These are phyloP conservation scores for Sebastiscus albofasciatus DNA, from an alignment of 2,797 vertebrate species.

Conservation along the genomic window DNA sequence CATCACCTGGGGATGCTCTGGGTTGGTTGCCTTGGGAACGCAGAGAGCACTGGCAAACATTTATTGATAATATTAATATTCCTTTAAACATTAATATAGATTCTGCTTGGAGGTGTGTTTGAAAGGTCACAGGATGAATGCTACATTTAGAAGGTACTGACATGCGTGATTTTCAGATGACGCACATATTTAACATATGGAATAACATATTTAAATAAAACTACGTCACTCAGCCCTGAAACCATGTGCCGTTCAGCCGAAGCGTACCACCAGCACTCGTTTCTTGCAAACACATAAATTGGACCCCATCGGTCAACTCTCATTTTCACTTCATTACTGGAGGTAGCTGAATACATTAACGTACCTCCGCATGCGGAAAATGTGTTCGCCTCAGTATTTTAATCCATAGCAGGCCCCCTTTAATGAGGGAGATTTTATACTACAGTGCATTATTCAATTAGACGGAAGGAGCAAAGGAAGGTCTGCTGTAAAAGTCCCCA, in stretches of 20 bases:
- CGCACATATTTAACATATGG: not conserved
- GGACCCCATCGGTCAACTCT: conserved; percentile 52
- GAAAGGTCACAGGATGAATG: not conserved
- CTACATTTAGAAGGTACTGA: not conserved
- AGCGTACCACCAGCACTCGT: not conserved
- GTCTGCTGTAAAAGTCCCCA: conserved; percentile 43
- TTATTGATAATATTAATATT: conserved; percentile 31
- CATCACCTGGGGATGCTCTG: conserved; percentile 6
- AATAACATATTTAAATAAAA: not conserved
- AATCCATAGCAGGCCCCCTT: conserved; percentile 60
- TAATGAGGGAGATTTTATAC: conserved; percentile 75
- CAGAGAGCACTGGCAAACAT: not conserved
- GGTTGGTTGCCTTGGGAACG: not conserved
- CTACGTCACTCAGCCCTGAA: not conserved
- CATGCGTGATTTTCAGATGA: not conserved
- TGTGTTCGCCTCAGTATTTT: conserved; percentile 72
- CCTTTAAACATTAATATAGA: conserved; percentile 23
- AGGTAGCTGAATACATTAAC: conserved; percentile 69
- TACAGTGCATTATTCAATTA: conserved; percentile 79
- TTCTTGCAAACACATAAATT: conserved; percentile 44
- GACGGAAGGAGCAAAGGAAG: conserved; percentile 50
- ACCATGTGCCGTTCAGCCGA: conserved; percentile 6
- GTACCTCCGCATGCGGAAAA: conserved; percentile 66
- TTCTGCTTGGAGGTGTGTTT: not conserved
- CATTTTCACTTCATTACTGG: conserved; percentile 73